A percentile compares a stretch with the other conserved stretches of the same genome.
These are phyloP conservation scores for Poeciliopsis occidentalis DNA, from an alignment of 2,113 vertebrate genomes.

Conservation along the genomic window DNA sequence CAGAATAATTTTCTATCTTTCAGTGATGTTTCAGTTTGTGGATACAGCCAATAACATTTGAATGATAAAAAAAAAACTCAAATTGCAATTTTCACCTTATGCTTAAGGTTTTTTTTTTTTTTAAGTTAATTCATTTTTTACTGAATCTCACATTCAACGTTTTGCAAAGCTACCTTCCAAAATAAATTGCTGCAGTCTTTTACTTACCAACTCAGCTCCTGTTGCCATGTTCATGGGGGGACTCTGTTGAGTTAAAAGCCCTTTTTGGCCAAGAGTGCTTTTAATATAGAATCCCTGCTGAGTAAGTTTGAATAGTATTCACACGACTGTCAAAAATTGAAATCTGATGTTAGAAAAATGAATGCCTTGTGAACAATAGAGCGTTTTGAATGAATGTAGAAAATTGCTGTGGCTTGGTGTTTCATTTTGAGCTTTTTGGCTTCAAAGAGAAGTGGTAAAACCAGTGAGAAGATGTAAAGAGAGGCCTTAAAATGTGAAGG, in stretches of 20 bases:
- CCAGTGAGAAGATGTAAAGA: slow-evolving; percentile 16
- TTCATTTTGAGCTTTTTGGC: slow-evolving; percentile 16
- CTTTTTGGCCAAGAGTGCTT: slow-evolving; percentile 57
- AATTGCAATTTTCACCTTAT: neutral
- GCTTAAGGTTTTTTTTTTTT: neutral
- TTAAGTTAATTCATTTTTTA: neutral
- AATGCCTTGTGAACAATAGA: slow-evolving; percentile 57
- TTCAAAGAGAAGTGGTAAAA: slow-evolving; percentile 26
- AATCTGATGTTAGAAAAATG: slow-evolving; percentile 42
- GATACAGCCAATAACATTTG: neutral
- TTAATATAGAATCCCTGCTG: slow-evolving; percentile 56
- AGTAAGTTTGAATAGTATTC: slow-evolving; percentile 60
- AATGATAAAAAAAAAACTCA: too few relatives aligned
- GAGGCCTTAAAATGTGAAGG: slow-evolving; percentile 31
- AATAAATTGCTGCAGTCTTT: slow-evolving; percentile 5
- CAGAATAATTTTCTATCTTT: neutral
- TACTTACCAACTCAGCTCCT: slow-evolving; percentile 13
- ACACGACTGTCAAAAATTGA: slow-evolving; percentile 60
- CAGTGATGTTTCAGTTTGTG: neutral
- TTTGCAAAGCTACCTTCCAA: slow-evolving; percentile 1
- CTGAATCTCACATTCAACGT: neutral
- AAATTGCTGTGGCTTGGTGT: slow-evolving; percentile 13
- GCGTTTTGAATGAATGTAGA: slow-evolving; percentile 50
- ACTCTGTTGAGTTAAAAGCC: slow-evolving; percentile 47
- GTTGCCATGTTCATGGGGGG: slow-evolving; percentile 16